Evolutionary conservation across 1,140 invertebrate species (phyloP), one percentile per base, ranked within the genome.

Genomic region (Drosophila yakuba): DNA sequence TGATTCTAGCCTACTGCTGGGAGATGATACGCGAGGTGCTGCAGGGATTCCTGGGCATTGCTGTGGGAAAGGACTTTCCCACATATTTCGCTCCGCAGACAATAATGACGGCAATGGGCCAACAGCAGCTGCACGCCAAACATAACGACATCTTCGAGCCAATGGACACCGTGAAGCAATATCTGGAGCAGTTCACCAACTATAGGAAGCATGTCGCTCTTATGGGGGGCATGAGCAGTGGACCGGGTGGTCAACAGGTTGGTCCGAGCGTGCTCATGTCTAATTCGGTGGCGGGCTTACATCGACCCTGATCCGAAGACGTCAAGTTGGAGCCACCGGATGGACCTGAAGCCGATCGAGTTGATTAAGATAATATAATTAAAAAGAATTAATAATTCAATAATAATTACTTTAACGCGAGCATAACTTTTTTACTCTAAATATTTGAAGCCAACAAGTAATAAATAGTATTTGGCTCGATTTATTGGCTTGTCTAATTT

Each of bases 141-240:
- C 93, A 93, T 75, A 97, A 97, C 88, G 96, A 98, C 14, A 94
- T 98, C 48, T 98, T 98, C 91, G 95, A 96, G 57, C 97, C 97
- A 0, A 95, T 97, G 74, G 98, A 99, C 92, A 98, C 97, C 0
- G 96, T 99, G 54, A 96, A 97, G 71, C 98, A 99, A 89, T 99
- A 99, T 93, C 94, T 99, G 83, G 98, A 99, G 93, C 97, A 98
- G 90, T 99, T 99, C 92, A 97, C 95, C 75, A 95, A 96, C 56
- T 98, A 97, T 86, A 94, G 97, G 51, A 98, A 98, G 92, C 93
- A 90, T 28, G 80, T 89, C 6, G 69, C 85, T 15, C 43, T 89
- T n/a, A 75, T 71, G 10, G 67, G 63, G 0, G 57, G 67, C 10
- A 61, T 45, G 35, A 4, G 41, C 2, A 44, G 73, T 23, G 73